Percentiles rank a stretch among this genome's conserved stretches.
phyloP scores from a whole-genome alignment of 2,888 invertebrate genomes.

The Tigriopus californicus region DNA sequence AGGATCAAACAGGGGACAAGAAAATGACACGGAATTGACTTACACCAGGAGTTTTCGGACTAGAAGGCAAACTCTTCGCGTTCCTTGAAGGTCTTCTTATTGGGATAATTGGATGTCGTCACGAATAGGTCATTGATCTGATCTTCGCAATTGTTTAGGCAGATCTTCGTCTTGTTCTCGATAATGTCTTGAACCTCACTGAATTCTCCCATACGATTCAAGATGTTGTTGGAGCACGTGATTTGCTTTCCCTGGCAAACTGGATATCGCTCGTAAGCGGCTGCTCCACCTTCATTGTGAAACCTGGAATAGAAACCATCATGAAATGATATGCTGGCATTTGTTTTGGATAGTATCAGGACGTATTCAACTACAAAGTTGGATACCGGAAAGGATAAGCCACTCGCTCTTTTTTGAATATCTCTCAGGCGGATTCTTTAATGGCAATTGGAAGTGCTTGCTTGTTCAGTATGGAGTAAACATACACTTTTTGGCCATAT shows the following conservation, averaged over 20 bases:
- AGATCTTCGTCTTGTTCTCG: conserved; percentile 7
- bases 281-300: conserved; percentile 12
- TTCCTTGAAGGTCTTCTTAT: conserved; percentile 14
- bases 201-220: conserved; percentile 13
- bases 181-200: conserved; percentile 5
- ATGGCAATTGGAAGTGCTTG: too few species aligned
- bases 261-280: conserved; percentile 4
- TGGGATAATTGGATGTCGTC: conserved; percentile 12
- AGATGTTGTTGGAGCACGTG: conserved; percentile 12
- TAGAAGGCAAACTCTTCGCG: conserved; percentile 13
- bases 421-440: too few species aligned
- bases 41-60: conserved; percentile 2
- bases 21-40: background rate
- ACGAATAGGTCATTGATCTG: conserved; percentile 14
- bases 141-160: conserved; percentile 13
- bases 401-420: too few species aligned
- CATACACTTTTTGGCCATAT: too few species aligned
- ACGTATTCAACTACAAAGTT: too few species aligned
- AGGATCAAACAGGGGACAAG: background rate
- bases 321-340: too few species aligned
- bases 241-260: conserved; percentile 11
- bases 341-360: too few species aligned
- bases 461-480: too few species aligned
- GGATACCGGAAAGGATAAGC: too few species aligned
- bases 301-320: background rate